phyloP scores from a whole-genome alignment of 1,140 invertebrate species.

The Leptestheria dahalacensis region DNA sequence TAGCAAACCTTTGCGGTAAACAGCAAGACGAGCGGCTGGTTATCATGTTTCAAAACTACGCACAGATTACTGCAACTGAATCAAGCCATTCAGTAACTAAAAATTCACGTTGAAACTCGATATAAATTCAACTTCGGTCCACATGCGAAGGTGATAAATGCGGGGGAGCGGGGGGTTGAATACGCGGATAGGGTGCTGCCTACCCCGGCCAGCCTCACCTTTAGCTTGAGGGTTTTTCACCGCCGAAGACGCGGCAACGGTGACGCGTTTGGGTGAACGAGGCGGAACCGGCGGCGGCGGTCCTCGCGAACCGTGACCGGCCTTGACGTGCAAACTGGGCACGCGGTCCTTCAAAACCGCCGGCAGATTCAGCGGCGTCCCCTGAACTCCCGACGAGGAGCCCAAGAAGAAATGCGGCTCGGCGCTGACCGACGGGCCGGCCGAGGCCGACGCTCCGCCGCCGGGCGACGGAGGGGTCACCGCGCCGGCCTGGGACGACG shows the following conservation, averaged over 20 bases:
- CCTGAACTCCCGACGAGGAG: constrained; percentile 22
- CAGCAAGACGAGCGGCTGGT: no score
- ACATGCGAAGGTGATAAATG: neutral
- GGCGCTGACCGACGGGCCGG: constrained; percentile 24
- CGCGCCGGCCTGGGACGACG: no score
- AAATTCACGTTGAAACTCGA: no score
- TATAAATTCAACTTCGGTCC: neutral
- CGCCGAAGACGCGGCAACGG: constrained; percentile 3
- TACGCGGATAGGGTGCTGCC: no score
- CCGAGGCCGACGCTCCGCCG: constrained; percentile 18
- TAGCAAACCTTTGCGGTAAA: no score
- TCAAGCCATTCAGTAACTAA: no score
- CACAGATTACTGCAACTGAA: no score
- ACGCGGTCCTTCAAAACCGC: constrained; percentile 51
- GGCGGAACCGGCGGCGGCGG: constrained; percentile 26
- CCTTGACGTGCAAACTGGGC: constrained; percentile 1
- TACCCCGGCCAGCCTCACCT: neutral
- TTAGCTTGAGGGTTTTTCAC: constrained; percentile 11
- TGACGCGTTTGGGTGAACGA: constrained; percentile 28
- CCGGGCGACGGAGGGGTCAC: neutral
- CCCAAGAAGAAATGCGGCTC: no score
- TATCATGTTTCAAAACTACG: no score
- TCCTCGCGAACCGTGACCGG: constrained; percentile 18
- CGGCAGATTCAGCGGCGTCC: constrained; percentile 38
- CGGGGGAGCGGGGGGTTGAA: neutral